These are phyloP conservation scores for Hirtodrosophila cameraria DNA, from an alignment of 2,888 invertebrate species.

Conservation along the genomic window DNA sequence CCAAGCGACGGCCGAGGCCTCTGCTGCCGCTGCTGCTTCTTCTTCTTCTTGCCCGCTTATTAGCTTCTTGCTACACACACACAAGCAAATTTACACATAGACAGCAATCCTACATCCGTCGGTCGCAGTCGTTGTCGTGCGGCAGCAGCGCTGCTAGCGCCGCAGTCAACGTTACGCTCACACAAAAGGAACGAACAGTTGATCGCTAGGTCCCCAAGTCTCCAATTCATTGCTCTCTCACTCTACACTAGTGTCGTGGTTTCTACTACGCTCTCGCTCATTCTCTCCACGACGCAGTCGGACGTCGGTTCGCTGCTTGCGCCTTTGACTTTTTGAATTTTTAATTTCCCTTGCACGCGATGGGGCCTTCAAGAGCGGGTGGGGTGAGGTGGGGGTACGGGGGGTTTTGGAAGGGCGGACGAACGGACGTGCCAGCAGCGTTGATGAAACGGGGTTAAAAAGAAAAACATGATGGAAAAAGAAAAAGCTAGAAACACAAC, in stretches of 20 bases:
- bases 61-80: constrained; percentile 50
- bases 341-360: constrained; percentile 77
- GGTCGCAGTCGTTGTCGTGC: constrained; percentile 41
- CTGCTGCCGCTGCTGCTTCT: constrained; percentile 46
- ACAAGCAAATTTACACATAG: constrained; percentile 16
- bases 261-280: constrained; percentile 25
- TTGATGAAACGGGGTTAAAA: constrained; percentile 78
- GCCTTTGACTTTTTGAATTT: constrained; percentile 79
- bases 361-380: constrained; percentile 23
- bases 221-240: constrained; percentile 49
- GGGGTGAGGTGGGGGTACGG: too few species aligned
- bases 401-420: constrained; percentile 28
- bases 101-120: constrained; percentile 74
- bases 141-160: constrained; percentile 38
- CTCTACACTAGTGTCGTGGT: constrained; percentile 38
- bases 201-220: constrained; percentile 63
- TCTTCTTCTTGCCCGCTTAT: constrained; percentile 62
- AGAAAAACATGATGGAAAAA: constrained; percentile 74
- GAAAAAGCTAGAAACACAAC: constrained; percentile 74
- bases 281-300: constrained; percentile 37
- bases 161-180: constrained; percentile 51
- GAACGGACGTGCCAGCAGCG: constrained; percentile 60
- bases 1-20: constrained; percentile 59
- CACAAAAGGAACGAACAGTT: constrained; percentile 66
- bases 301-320: constrained; percentile 58